Evolutionary conservation across 1,140 invertebrate species (phyloP).

Genomic region (Polypedilum vanderplanki): DNA sequence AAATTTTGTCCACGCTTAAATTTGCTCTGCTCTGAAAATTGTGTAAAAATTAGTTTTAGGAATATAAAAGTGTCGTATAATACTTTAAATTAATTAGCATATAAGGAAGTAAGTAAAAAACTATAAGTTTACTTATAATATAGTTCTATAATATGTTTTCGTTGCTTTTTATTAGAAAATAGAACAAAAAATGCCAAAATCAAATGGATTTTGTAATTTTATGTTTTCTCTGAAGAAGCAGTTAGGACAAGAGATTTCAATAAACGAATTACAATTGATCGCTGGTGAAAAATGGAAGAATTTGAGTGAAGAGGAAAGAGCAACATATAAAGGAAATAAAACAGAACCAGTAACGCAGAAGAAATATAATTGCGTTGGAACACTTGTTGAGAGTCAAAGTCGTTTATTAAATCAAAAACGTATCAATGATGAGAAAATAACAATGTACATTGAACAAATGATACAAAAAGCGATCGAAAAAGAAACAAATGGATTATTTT

Average conservation of each 20-base stretch:
- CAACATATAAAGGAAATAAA: neutral
- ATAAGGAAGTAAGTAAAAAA: too few relatives aligned
- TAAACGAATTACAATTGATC: neutral
- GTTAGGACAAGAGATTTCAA: neutral
- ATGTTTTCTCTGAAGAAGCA: neutral
- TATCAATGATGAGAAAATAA: neutral
- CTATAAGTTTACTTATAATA: too few relatives aligned
- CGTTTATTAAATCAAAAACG: neutral
- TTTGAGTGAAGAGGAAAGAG: neutral
- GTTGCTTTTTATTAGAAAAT: neutral
- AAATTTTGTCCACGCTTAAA: too few relatives aligned
- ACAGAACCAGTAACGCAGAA: neutral
- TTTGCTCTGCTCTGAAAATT: too few relatives aligned
- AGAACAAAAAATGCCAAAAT: neutral
- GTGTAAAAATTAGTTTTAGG: too few relatives aligned
- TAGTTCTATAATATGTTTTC: neutral
- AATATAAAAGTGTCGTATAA: too few relatives aligned
- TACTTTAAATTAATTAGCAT: too few relatives aligned
- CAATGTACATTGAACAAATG: neutral
- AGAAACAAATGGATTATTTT: neutral
- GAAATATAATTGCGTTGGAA: neutral
- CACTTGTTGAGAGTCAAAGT: neutral
- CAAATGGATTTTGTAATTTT: neutral
- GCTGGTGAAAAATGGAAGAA: neutral
- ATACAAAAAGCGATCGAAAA: neutral